Conservation (phyloP, 2,113 vertebrate species). For the Actenoides hombroni region DNA sequence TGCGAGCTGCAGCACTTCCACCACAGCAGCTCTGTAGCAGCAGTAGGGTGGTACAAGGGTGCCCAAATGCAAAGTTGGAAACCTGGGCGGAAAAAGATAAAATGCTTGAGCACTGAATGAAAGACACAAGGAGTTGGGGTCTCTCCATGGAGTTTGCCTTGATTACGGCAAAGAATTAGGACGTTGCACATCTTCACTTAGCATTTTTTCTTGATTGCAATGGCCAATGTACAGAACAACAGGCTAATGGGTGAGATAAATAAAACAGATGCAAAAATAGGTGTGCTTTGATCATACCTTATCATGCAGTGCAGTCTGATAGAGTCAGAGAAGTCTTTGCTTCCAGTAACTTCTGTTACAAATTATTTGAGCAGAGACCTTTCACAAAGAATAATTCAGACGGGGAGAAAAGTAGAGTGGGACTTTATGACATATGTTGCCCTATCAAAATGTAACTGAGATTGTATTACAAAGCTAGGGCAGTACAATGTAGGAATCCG, state of each 20-base stretch:
- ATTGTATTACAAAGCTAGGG: not conserved
- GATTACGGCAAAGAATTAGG: not conserved
- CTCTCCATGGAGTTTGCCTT: not conserved
- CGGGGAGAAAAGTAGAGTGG: not conserved
- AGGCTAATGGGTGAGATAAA: not conserved
- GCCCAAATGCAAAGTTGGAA: not conserved
- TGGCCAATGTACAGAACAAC: not conserved
- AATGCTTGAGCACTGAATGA: not conserved
- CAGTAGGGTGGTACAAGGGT: not conserved
- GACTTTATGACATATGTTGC: not conserved
- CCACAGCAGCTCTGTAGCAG: not conserved
- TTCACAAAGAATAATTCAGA: not conserved
- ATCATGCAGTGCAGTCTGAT: not conserved
- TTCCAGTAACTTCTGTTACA: not conserved
- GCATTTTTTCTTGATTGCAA: not conserved
- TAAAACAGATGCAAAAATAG: not conserved
- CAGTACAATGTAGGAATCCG: fast-evolving
- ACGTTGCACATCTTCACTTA: not conserved
- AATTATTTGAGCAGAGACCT: not conserved
- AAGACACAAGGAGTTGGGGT: not conserved
- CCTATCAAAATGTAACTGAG: not conserved
- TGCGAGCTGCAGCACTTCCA: not conserved
- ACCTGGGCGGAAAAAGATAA: not conserved
- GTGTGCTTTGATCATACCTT: not conserved
- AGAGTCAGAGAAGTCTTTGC: not conserved